Base-by-base conservation (phyloP, 37 sponge, comb jelly and placozoan genomes). In the Eunapius fragilis region DNA sequence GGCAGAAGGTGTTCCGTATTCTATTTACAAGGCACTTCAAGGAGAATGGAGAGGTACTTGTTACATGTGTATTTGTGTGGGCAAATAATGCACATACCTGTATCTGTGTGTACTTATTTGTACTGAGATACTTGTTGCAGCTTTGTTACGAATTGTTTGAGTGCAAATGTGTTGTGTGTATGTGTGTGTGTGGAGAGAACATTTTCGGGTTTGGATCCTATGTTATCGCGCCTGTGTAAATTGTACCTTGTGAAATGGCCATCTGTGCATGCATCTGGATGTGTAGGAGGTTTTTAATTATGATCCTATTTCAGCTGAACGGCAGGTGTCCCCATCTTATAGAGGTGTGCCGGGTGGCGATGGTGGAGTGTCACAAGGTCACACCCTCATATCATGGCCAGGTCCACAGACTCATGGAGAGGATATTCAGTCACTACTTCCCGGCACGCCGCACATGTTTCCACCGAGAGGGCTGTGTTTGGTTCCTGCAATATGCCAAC, bases 401-500 rank as follows among this genome's bases (percentile, higher is more conserved):
- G 3, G 37, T 69, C 71, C 82, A 71, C 10, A 35, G 31, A 24
- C 47, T 81, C 25, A 36, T 79, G 72, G 88, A 88, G 68, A 82
- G 82, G 19, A 71, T 88, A 17, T 88, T 88, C 38, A 38, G 73
- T n/a, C 82, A 81, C 70, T 88, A 75, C 77, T 88, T 88, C 74
- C 82, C 87, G 2, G 11, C 81, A 25, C 10, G 45, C 69, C n/a
- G 87, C 9, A 25, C 3, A 5, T 5, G 11, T 23, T 85, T 49
- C 75, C 67, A 70, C 58, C 2, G 9, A 2, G 77, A 82, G 0
- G 88, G 81, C 71, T n/a, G 68, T 11, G 31, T 27, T 1, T 88
- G 88, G 88, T 88, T 88, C 80, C 82, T 88, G 2, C 45, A 81
- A 41, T 82, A 82, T 24, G 88, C 88, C 71, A 88, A 88, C 58